Evolutionary conservation across 2,797 vertebrate species (phyloP).

Genomic region (Catamblyrhynchus diadema): DNA sequence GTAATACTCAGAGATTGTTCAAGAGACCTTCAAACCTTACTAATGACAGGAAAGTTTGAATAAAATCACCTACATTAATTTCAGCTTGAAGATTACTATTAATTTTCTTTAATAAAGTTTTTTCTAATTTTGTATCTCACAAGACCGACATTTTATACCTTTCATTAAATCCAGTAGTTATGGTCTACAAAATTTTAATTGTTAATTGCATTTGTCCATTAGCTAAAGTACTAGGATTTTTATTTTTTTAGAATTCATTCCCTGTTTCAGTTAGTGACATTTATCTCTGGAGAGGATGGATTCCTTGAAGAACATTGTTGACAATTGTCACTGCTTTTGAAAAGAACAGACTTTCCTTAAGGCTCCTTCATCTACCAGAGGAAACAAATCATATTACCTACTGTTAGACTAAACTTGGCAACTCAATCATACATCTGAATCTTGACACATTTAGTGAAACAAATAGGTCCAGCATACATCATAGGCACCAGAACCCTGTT

Average conservation of each 20-base stretch:
- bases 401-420: not conserved
- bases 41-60: not conserved
- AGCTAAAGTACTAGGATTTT: not conserved
- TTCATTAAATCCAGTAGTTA: not conserved
- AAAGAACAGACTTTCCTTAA: not conserved
- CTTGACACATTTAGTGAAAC: not conserved
- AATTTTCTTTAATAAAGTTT: not conserved
- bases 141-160: not conserved
- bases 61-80: not conserved
- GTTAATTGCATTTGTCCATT: not conserved
- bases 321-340: not conserved
- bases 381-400: not conserved
- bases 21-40: not conserved
- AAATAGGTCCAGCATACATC: not conserved
- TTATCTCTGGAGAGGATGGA: not conserved
- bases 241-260: not conserved
- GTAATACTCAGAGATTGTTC: not conserved
- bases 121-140: not conserved
- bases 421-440: not conserved
- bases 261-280: not conserved
- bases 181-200: not conserved
- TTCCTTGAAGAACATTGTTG: not conserved
- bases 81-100: not conserved
- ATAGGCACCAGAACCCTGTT: not conserved
- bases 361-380: not conserved